Evolutionary conservation across 1,140 invertebrate species (phyloP), one percentile per base, ranked within the genome.

Genomic region (Drosophila ficusphila): DNA sequence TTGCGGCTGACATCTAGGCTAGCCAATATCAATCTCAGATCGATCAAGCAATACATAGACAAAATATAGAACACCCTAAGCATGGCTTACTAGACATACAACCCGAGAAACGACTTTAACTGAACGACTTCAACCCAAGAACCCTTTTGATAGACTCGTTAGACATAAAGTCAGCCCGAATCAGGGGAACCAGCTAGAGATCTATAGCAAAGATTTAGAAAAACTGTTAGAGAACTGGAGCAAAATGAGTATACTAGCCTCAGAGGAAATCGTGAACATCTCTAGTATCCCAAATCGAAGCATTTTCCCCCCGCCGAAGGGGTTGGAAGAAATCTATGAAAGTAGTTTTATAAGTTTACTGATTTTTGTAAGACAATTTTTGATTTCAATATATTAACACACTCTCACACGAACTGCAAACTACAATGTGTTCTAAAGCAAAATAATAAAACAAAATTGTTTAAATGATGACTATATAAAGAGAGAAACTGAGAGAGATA

Each of bases 351-450:
- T 52, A 68, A 68, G 64, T 67, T 67, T 52, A 68, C 61, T 67
- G 44, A 56, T 34, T 76, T 76, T 62, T 74, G 42, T 70, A 68
- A 48, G 41, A 29, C 41, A 42, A 31, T 74, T 64, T 49, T 46
- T 12, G 52, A 57, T 42, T 71, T 65, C 53, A 34, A 58, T 62
- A 62, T 69, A 7, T 42, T 34, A 27, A 36, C 33, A 51, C 36
- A 52, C 44, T 68, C 56, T 58, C 54, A 51, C 27, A 58, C 49
- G 58, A 60, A 85, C 76, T 85, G 76, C 71, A 76, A 86, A 79
- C 81, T 86, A 79, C 76, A 56, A 85, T 85, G 79, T 85, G 79
- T 85, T 85, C 79, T 85, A 38, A 68, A 27, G 12, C 11, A 36
- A 56, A 18, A 51, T 7, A 42, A 52, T 52, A 34, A 39, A 69